These are phyloP conservation scores for Poeciliopsis turrubarensis DNA, from an alignment of 2,113 vertebrate genomes.

Conservation along the genomic window DNA sequence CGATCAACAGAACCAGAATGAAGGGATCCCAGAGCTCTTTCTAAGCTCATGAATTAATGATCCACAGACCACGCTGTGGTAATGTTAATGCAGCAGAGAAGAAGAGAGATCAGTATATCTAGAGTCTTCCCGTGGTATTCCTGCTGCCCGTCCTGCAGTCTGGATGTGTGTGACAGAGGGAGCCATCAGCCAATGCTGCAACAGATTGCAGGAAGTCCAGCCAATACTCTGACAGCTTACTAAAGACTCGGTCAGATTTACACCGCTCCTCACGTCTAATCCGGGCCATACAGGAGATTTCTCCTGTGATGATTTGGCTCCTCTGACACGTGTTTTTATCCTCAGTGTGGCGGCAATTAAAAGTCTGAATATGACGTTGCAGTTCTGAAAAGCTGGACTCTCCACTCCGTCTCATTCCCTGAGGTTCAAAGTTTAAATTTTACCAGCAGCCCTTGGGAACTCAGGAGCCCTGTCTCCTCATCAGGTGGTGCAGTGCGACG, in stretches of 20 bases:
- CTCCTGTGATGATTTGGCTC: slow-evolving; percentile 4
- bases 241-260: slow-evolving; percentile 52
- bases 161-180: slow-evolving; percentile 46
- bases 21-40: slow-evolving; percentile 24
- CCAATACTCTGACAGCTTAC: slow-evolving; percentile 57
- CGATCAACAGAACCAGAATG: not conserved
- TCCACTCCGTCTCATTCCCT: not conserved
- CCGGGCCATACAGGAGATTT: slow-evolving; percentile 23
- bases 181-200: slow-evolving; percentile 52
- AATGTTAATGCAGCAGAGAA: slow-evolving; percentile 40
- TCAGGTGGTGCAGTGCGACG: slow-evolving; percentile 78
- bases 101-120: slow-evolving; percentile 6
- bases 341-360: not conserved
- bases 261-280: not conserved
- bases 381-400: not conserved
- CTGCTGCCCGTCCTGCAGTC: slow-evolving; percentile 21
- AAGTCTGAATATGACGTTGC: slow-evolving; percentile 9
- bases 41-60: slow-evolving; percentile 61
- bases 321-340: not conserved
- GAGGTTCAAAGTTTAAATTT: slow-evolving; percentile 33
- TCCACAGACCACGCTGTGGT: slow-evolving; percentile 21
- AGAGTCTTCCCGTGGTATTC: not conserved
- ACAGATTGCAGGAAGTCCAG: slow-evolving; percentile 47
- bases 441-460: slow-evolving; percentile 21
- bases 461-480: slow-evolving; percentile 33